Evolutionary conservation across 2,797 vertebrate genomes (phyloP).

Genomic region (Etheostoma nigrum): DNA sequence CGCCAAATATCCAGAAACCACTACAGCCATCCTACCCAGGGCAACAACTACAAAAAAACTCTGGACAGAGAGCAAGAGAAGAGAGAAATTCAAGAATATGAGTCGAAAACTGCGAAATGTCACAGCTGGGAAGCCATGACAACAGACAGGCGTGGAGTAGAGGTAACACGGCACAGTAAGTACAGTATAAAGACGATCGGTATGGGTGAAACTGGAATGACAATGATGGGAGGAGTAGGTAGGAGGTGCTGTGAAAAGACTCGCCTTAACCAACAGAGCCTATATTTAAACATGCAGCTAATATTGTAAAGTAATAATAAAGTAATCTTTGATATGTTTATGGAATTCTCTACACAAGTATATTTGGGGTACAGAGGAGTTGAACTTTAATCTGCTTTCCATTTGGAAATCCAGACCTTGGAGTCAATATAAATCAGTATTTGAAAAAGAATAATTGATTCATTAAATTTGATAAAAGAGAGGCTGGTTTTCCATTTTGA

Average conservation of each 20-base stretch:
- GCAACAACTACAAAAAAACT: background rate
- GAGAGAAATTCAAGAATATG: background rate
- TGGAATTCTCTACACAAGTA: background rate
- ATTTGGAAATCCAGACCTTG: background rate
- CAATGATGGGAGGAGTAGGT: constrained; percentile 65
- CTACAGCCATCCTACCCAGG: constrained; percentile 32
- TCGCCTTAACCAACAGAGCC: background rate
- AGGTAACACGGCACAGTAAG: constrained; percentile 63
- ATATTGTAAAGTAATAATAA: background rate
- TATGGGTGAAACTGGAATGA: constrained; percentile 55
- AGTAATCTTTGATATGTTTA: background rate
- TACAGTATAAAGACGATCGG: constrained; percentile 52
- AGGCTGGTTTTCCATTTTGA: constrained; percentile 46
- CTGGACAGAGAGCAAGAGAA: background rate
- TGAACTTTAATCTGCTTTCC: background rate
- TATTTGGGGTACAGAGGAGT: background rate
- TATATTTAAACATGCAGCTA: constrained; percentile 16
- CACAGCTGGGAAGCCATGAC: constrained; percentile 24
- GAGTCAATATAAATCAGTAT: constrained; percentile 32
- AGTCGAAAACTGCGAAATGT: constrained; percentile 3
- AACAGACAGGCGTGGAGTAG: constrained; percentile 21
- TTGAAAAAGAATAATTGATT: constrained; percentile 49
- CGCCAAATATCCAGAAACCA: constrained; percentile 64
- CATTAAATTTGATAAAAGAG: constrained; percentile 44
- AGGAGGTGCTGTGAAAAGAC: constrained; percentile 36